Evolutionary conservation across 2,888 invertebrate genomes (phyloP).

Genomic region (Melikaiella ostensackeni): DNA sequence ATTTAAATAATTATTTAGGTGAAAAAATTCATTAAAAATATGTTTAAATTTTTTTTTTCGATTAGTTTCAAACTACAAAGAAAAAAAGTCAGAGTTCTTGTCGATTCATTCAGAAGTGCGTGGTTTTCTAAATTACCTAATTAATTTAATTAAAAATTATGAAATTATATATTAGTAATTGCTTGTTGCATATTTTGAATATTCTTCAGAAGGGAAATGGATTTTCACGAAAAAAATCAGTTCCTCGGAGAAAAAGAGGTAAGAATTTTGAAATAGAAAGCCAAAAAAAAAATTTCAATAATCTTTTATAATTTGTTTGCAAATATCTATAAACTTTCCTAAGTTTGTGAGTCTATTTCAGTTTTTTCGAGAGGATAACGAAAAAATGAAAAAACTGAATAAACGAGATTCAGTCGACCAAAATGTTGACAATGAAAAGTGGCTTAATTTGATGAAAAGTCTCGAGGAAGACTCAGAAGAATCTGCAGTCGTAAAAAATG

Average conservation of each 20-base stretch:
- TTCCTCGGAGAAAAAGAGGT: background rate
- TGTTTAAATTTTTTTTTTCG: background rate
- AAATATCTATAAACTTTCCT: background rate
- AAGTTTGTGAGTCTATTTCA: background rate
- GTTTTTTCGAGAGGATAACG: background rate
- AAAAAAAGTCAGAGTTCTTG: background rate
- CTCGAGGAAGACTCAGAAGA: background rate
- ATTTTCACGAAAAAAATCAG: background rate
- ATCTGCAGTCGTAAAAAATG: background rate
- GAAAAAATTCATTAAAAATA: background rate
- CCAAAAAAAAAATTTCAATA: background rate
- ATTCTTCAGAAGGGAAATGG: background rate
- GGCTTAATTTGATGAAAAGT: background rate
- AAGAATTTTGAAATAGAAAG: background rate
- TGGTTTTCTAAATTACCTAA: background rate
- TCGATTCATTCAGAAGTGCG: background rate
- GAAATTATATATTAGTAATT: no score
- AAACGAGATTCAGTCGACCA: background rate
- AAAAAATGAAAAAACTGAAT: background rate
- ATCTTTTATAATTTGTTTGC: background rate
- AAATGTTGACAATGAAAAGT: background rate
- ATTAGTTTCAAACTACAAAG: background rate
- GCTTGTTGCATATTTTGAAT: background rate
- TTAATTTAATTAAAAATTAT: background rate
- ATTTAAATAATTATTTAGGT: background rate